phyloP scores from a whole-genome alignment of 1,140 invertebrate species.

The Drosophila malerkotliana region DNA sequence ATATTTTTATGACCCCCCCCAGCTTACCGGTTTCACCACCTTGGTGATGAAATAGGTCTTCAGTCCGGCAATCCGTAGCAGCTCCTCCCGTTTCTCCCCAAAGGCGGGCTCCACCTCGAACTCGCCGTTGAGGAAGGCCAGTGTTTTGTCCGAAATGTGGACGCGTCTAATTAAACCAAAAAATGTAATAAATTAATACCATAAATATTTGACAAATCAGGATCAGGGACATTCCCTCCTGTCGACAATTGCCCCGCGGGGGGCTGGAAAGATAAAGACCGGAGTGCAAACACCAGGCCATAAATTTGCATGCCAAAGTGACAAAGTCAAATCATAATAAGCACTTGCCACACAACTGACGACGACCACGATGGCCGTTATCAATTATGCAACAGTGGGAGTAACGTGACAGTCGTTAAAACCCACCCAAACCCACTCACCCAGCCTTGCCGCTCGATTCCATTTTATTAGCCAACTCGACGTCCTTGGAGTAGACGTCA shows the following conservation, averaged over 20 bases:
- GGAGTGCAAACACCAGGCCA: slow-evolving; percentile 30
- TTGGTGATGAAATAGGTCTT: slow-evolving; percentile 96
- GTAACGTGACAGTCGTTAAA: slow-evolving; percentile 11
- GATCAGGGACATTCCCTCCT: not conserved
- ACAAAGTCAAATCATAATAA: slow-evolving; percentile 58
- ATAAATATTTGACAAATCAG: slow-evolving; percentile 1
- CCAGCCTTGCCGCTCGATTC: slow-evolving; percentile 98
- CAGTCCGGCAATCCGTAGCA: slow-evolving; percentile 92
- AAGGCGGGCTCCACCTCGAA: slow-evolving; percentile 97
- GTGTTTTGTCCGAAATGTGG: slow-evolving; percentile 96
- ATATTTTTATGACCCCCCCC: not conserved
- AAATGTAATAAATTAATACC: too few species aligned
- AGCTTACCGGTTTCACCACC: slow-evolving; percentile 92
- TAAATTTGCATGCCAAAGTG: slow-evolving; percentile 64
- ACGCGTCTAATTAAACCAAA: slow-evolving; percentile 88
- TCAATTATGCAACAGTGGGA: slow-evolving; percentile 52
- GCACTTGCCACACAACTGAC: slow-evolving; percentile 16
- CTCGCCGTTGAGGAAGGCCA: slow-evolving; percentile 94
- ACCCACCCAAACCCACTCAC: slow-evolving; percentile 87
- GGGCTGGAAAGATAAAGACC: not conserved
- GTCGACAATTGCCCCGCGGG: not conserved
- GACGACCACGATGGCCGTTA: slow-evolving; percentile 15
- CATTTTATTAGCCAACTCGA: slow-evolving; percentile 99
- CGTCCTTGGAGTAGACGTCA: slow-evolving; percentile 98
- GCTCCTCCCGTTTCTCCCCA: slow-evolving; percentile 94